Base-by-base conservation (phyloP, 92 coral and sea anemone species). In the Metridium senile region DNA sequence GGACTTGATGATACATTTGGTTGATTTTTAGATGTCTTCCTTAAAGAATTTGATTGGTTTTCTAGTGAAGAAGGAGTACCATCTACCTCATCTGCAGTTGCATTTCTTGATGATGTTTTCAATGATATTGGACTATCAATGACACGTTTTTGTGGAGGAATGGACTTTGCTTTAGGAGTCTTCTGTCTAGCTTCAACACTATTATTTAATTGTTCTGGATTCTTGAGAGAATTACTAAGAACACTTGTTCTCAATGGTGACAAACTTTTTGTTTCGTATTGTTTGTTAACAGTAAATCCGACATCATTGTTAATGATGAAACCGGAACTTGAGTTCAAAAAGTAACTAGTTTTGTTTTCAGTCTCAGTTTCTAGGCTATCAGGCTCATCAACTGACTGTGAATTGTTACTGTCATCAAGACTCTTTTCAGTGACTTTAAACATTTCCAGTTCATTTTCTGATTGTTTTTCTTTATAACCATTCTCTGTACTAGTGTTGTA, bases 221-320 rank as follows among this genome's bases (percentile, higher is more conserved):
- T 58, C 57, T 82, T 89, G 6, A 92, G 58, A 0, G 97, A 92
- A 71, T 74, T 82, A 54, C 89, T 89, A 10, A 92, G 66, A 4
- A 85, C 93, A 80, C 97, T 92, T 19, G 97, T 89, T 23, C 91
- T 87, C 13, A 72, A 67, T 30, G 82, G 83, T 10, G 87, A 51
- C 18, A 75, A 63, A 16, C 32, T 32, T 31, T 81, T 81, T 0
- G 29, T 51, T 8, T 26, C 54, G 18, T 13, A 71, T n/a, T 34
- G 35, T 26, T 66, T 71, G 33, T 72, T 81, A 0, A 75, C 59
- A 26, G 62, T 62, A 70, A 58, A 79, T 2, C 68, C 78, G 25
- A 26, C 80, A n/a, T 30, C 33, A 52, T 79, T 70, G 20, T 70
- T 49, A 20, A 66, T 49, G 2, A 25, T 29, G 39, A 28, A 63